phyloP scores from a whole-genome alignment of 64 coral and sea anemone species.

The Anthopleura sola region DNA sequence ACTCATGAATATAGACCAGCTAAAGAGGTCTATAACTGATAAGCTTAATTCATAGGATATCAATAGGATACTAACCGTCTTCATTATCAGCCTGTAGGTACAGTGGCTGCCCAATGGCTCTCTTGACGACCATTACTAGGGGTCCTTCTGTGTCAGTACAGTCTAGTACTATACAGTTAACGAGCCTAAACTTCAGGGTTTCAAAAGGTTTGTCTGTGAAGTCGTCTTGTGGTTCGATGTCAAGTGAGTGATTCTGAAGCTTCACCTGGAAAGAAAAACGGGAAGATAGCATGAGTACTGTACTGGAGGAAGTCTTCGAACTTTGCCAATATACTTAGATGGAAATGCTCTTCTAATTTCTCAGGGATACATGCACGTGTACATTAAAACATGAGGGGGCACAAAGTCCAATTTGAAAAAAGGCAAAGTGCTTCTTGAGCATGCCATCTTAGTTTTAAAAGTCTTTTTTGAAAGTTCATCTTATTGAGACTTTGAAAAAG shows the following conservation, averaged over 20 bases:
- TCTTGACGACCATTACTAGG: conserved; percentile 59
- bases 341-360: no score
- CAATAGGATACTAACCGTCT: conserved; percentile 38
- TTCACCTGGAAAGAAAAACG: conserved; percentile 38
- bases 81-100: conserved; percentile 66
- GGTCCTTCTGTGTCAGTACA: conserved; percentile 37
- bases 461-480: no score
- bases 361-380: no score
- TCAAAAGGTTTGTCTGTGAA: neutral
- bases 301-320: no score
- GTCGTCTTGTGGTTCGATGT: conserved; percentile 49
- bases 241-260: conserved; percentile 56
- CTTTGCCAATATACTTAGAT: no score
- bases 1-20: no score
- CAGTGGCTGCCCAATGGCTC: conserved; percentile 55
- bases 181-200: conserved; percentile 60
- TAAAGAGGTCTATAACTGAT: no score
- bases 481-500: no score
- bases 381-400: neutral
- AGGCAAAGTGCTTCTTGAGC: no score
- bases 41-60: no score
- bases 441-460: no score
- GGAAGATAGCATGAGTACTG: neutral
- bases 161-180: conserved; percentile 70
- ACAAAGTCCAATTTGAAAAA: no score